Evolutionary conservation across 92 coral and sea anemone species (phyloP).

Genomic region (Desmophyllum pertusum): DNA sequence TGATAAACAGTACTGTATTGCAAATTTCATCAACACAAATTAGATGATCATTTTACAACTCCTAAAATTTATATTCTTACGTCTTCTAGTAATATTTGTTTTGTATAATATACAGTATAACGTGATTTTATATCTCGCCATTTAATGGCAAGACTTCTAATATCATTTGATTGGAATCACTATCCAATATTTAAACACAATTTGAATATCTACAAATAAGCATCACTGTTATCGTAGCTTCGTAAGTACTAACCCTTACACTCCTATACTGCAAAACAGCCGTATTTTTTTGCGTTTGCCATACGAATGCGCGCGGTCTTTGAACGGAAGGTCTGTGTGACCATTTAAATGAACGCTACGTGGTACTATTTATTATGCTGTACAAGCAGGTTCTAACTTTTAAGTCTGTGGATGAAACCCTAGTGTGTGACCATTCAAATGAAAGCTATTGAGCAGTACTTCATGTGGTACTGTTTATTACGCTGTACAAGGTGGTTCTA

Average conservation of each 20-base stretch:
- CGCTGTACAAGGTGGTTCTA: too few species aligned
- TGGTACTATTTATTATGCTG: too few species aligned
- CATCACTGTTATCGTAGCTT: neutral
- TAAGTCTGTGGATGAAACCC: too few species aligned
- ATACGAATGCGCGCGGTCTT: too few species aligned
- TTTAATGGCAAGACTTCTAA: conserved; percentile 4
- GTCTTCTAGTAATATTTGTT: neutral
- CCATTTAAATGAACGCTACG: too few species aligned
- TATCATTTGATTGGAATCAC: neutral
- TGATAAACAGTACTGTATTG: neutral
- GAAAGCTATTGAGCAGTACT: too few species aligned
- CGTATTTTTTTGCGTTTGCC: neutral
- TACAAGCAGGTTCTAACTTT: too few species aligned
- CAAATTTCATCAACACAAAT: neutral
- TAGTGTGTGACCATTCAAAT: too few species aligned
- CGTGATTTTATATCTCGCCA: neutral
- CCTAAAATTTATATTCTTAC: conserved; percentile 3
- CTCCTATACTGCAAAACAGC: too few species aligned
- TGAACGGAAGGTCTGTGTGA: too few species aligned
- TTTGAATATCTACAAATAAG: neutral
- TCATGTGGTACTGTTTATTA: too few species aligned
- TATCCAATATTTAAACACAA: neutral
- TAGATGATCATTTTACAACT: neutral
- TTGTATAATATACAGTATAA: neutral
- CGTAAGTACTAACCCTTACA: too few species aligned